A percentile compares a stretch with the other conserved stretches of the same genome.
Conservation (phyloP, 2,113 vertebrate species). For the Bos javanicus region DNA sequence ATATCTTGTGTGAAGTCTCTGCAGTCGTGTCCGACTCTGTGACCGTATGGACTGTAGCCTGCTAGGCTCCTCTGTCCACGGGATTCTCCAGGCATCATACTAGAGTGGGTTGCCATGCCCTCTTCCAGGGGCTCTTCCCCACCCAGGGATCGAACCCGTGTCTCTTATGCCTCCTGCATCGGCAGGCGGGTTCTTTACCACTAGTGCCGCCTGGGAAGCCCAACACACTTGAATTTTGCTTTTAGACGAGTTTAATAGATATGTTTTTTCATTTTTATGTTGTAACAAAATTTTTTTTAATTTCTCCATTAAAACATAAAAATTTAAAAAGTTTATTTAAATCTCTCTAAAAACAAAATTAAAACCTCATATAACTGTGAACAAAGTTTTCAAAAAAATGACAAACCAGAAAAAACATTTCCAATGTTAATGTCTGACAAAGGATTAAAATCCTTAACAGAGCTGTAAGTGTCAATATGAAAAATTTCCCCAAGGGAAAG, state of each 20-base stretch:
- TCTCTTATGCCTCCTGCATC: rapidly evolving
- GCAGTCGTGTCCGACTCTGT: neutral
- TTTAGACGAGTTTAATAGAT: neutral
- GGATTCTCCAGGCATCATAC: neutral
- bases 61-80: neutral
- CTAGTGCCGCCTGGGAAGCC: neutral
- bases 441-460: neutral
- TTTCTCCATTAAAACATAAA: neutral
- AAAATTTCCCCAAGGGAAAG: neutral
- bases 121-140: neutral
- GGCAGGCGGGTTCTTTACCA: neutral
- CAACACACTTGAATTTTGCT: neutral
- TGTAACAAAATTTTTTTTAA: neutral
- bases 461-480: neutral
- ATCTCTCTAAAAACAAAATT: neutral
- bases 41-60: rapidly evolving
- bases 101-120: neutral
- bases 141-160: rapidly evolving
- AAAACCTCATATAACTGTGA: neutral
- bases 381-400: neutral
- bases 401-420: constrained; percentile 1
- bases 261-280: neutral
- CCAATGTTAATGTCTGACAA: neutral
- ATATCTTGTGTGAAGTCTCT: neutral
- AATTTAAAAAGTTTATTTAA: neutral